phyloP scores from a whole-genome alignment of 2,113 vertebrate genomes.

The Heterochromis multidens region DNA sequence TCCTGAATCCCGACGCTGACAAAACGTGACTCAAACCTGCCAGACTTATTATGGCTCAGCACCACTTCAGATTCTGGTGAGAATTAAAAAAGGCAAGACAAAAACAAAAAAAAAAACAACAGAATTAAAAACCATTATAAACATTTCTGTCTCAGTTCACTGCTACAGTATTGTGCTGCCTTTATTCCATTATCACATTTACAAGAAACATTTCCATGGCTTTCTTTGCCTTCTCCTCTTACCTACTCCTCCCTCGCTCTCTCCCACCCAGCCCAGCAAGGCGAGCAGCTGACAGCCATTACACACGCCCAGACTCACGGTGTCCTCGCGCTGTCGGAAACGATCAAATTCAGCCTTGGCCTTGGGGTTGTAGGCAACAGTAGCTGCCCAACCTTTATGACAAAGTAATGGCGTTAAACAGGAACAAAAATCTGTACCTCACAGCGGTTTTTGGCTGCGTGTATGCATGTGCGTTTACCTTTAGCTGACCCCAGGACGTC shows the following conservation, averaged over 20 bases:
- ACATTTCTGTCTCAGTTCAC: background rate
- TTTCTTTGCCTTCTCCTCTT: background rate
- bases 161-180: background rate
- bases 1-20: constrained; percentile 80
- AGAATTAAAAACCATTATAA: background rate
- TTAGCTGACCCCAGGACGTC: constrained; percentile 92
- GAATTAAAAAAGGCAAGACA: background rate
- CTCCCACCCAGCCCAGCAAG: constrained; percentile 87
- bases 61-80: constrained; percentile 68
- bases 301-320: constrained; percentile 89
- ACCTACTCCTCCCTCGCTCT: constrained; percentile 41
- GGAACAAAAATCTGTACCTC: background rate
- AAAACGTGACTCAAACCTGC: constrained; percentile 88
- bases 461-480: constrained; percentile 56
- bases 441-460: background rate
- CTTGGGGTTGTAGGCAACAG: constrained; percentile 77
- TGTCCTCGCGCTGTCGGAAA: constrained; percentile 80
- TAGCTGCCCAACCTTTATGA: constrained; percentile 85
- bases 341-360: constrained; percentile 79
- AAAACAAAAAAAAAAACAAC: background rate
- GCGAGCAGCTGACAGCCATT: constrained; percentile 91
- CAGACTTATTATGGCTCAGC: constrained; percentile 83
- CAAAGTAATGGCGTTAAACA: background rate
- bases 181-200: background rate
- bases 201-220: background rate